Conservation (phyloP, 2,888 invertebrate species). For the Lysandra bellargus region DNA sequence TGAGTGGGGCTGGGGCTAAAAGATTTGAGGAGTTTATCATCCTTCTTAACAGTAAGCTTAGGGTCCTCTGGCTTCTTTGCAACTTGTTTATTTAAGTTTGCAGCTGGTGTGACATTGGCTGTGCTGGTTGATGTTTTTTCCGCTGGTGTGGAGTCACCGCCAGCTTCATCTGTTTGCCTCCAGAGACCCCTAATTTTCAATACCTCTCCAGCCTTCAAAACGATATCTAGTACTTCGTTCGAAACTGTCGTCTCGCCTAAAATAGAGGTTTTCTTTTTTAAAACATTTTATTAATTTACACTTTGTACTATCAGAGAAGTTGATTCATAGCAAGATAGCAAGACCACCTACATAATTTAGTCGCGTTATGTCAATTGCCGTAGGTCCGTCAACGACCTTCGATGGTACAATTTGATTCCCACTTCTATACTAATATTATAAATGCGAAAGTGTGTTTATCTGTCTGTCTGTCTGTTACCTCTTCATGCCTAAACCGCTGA, state of each 20-base stretch:
- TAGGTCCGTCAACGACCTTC: no score
- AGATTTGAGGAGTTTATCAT: slow-evolving; percentile 72
- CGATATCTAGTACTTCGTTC: slow-evolving; percentile 90
- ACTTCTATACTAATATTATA: no score
- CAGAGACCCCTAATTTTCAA: slow-evolving; percentile 90
- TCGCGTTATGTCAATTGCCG: no score
- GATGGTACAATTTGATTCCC: no score
- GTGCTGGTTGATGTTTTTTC: slow-evolving; percentile 54
- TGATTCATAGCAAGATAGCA: no score
- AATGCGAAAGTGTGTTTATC: no score
- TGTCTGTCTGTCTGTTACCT: no score
- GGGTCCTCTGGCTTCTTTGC: slow-evolving; percentile 63
- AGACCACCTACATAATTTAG: no score
- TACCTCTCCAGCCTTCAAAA: slow-evolving; percentile 90
- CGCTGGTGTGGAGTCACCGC: slow-evolving; percentile 54
- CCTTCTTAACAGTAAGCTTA: slow-evolving; percentile 73
- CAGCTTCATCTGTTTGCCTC: slow-evolving; percentile 82
- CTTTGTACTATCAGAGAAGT: no score
- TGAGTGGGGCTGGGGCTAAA: slow-evolving; percentile 60
- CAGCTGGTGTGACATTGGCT: slow-evolving; percentile 38
- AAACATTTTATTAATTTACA: no score
- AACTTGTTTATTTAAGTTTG: slow-evolving; percentile 56
- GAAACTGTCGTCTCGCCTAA: slow-evolving; percentile 90
- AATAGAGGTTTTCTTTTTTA: slow-evolving; percentile 35
- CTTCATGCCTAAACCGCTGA: no score